These are phyloP conservation scores for Kryptolebias ocellatus DNA, from an alignment of 2,797 vertebrate species.

Conservation along the genomic window DNA sequence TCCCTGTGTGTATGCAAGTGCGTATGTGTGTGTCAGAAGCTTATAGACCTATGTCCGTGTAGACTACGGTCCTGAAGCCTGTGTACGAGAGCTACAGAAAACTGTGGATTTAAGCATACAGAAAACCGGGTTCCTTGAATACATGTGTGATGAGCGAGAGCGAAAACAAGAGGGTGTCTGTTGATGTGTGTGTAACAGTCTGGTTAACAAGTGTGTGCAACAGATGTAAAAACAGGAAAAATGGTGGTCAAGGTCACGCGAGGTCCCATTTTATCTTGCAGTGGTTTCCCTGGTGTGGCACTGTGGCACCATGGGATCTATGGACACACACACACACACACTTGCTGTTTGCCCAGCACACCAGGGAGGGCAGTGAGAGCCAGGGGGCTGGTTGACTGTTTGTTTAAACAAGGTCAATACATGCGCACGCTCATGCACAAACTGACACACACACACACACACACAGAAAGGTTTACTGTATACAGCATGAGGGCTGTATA, in stretches of 20 bases:
- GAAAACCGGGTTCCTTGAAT: conserved; percentile 45
- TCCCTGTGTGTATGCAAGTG: conserved; percentile 73
- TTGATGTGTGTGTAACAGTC: conserved; percentile 1
- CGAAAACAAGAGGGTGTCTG: background rate
- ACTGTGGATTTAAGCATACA: conserved; percentile 40
- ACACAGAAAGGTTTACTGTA: conserved; percentile 66
- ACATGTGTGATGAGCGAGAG: conserved; percentile 19
- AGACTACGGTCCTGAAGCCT: conserved; percentile 58
- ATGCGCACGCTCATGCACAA: conserved; percentile 38
- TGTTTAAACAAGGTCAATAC: conserved; percentile 85
- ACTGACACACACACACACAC: conserved; percentile 39
- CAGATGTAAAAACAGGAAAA: conserved; percentile 66
- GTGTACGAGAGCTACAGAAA: conserved; percentile 41
- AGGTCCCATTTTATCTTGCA: conserved; percentile 62
- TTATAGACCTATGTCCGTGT: conserved; percentile 54
- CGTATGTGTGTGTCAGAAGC: conserved; percentile 34
- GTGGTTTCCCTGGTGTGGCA: conserved; percentile 57
- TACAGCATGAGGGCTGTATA: conserved; percentile 76
- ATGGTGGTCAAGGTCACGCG: conserved; percentile 79
- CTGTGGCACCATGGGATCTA: conserved; percentile 58
- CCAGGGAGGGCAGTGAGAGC: conserved; percentile 75
- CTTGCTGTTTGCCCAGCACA: conserved; percentile 79
- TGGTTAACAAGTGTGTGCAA: conserved; percentile 42
- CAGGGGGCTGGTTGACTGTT: conserved; percentile 79
- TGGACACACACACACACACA: conserved; percentile 36